Conservation (phyloP, 2,797 vertebrate genomes). For the Enoplosus armatus region DNA sequence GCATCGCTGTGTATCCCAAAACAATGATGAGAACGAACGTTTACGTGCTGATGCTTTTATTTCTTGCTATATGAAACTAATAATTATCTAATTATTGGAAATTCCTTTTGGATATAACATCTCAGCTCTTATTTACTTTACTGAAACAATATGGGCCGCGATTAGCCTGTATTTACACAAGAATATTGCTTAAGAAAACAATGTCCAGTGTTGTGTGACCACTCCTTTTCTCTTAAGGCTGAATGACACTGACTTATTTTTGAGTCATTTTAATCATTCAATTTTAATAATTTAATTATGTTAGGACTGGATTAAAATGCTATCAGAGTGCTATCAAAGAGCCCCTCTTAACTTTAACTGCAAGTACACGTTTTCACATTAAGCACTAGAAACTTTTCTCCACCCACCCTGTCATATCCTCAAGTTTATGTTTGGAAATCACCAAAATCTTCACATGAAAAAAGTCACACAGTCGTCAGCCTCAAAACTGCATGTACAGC, state of each 20-base stretch:
- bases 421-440: background rate
- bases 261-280: background rate
- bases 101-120: background rate
- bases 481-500: conserved; percentile 13
- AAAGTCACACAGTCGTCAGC: background rate
- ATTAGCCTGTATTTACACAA: background rate
- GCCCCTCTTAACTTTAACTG: background rate
- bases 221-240: conserved; percentile 2
- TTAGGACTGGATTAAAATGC: too few species aligned
- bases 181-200: background rate
- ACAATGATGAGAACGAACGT: background rate
- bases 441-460: background rate
- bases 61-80: background rate
- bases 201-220: background rate
- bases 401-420: background rate
- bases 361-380: background rate
- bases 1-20: conserved; percentile 27
- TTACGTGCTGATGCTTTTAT: background rate
- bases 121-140: background rate
- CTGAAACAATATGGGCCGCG: background rate
- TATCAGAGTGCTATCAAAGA: background rate
- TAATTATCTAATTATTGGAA: background rate
- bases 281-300: too few species aligned
- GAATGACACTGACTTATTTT: conserved; percentile 1
- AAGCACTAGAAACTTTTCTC: background rate